These are phyloP conservation scores for Hepsetus odoe DNA, from an alignment of 2,113 vertebrate species.

Conservation along the genomic window DNA sequence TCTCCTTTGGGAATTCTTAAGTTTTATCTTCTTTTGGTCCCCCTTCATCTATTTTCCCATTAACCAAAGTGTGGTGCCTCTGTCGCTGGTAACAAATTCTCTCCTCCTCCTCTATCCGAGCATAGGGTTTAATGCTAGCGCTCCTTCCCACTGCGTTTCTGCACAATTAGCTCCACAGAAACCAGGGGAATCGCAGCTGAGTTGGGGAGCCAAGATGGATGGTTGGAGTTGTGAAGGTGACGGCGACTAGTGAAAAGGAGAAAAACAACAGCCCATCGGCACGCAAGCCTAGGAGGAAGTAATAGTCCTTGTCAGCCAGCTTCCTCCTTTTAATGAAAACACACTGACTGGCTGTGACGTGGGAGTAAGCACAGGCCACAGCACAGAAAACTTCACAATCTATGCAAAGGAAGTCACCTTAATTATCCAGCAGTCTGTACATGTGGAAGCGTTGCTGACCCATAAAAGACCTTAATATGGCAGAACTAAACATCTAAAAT, in stretches of 20 bases:
- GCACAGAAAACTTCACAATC: conserved; percentile 47
- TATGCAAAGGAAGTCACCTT: conserved; percentile 57
- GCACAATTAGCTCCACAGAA: conserved; percentile 70
- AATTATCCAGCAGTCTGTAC: conserved; percentile 60
- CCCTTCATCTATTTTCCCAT: conserved; percentile 46
- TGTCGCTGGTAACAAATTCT: conserved; percentile 53
- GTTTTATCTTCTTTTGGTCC: conserved; percentile 40
- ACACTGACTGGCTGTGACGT: conserved; percentile 48
- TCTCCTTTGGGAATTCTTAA: conserved; percentile 46
- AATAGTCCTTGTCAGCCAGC: conserved; percentile 65
- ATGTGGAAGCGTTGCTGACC: conserved; percentile 11
- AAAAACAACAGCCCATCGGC: conserved; percentile 56
- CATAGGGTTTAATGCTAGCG: conserved; percentile 54
- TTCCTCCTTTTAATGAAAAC: conserved; percentile 67
- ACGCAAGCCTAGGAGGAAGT: conserved; percentile 55
- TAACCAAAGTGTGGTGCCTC: conserved; percentile 46
- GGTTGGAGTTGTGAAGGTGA: conserved; percentile 63
- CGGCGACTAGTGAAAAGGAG: conserved; percentile 54
- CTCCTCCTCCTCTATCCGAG: conserved; percentile 53
- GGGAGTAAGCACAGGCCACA: conserved; percentile 42
- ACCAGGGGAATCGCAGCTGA: conserved; percentile 56
- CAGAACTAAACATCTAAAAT: conserved; percentile 9
- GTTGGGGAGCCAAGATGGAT: conserved; percentile 69
- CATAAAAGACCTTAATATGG: conserved; percentile 28
- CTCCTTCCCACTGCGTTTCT: conserved; percentile 62